Percentiles rank a stretch among this genome's conserved stretches.
Conservation (phyloP, 2,797 vertebrate species). For the Cryptoblepharus egeriae region DNA sequence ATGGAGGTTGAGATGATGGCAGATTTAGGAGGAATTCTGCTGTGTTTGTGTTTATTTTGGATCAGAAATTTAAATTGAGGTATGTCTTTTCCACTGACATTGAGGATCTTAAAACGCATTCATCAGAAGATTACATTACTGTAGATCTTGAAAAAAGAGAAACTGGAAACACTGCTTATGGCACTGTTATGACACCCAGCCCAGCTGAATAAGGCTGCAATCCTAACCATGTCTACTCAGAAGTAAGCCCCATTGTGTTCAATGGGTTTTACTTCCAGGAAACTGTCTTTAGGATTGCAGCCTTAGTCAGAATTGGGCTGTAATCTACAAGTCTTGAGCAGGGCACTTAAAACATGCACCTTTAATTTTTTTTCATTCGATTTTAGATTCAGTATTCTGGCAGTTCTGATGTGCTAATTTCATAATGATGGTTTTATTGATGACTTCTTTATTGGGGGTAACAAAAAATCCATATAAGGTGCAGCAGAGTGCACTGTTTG, state of each 20-base stretch:
- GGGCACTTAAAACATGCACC: background rate
- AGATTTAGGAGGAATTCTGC: background rate
- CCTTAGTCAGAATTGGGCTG: too few relatives aligned
- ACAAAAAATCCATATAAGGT: conserved; percentile 48
- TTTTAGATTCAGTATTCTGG: conserved; percentile 45
- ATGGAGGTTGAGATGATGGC: conserved; percentile 22
- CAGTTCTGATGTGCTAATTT: conserved; percentile 62
- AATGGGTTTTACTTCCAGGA: too few relatives aligned
- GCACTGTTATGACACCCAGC: too few relatives aligned
- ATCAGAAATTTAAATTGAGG: background rate
- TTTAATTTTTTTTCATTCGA: background rate
- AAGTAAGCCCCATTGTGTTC: too few relatives aligned
- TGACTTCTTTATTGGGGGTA: conserved; percentile 53
- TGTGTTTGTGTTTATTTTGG: conserved; percentile 1
- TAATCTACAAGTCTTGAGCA: background rate
- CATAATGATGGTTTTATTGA: conserved; percentile 63
- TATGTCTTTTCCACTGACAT: background rate
- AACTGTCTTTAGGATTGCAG: too few relatives aligned
- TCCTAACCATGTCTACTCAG: too few relatives aligned
- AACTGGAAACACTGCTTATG: too few relatives aligned
- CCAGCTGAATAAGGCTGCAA: too few relatives aligned
- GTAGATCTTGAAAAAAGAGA: background rate
- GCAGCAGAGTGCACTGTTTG: conserved; percentile 23
- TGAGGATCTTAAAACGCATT: background rate
- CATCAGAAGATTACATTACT: background rate